Percentiles rank a stretch among this genome's conserved stretches.
Conservation (phyloP, 2,797 vertebrate genomes). For the Crossoptilon crossoptilon region DNA sequence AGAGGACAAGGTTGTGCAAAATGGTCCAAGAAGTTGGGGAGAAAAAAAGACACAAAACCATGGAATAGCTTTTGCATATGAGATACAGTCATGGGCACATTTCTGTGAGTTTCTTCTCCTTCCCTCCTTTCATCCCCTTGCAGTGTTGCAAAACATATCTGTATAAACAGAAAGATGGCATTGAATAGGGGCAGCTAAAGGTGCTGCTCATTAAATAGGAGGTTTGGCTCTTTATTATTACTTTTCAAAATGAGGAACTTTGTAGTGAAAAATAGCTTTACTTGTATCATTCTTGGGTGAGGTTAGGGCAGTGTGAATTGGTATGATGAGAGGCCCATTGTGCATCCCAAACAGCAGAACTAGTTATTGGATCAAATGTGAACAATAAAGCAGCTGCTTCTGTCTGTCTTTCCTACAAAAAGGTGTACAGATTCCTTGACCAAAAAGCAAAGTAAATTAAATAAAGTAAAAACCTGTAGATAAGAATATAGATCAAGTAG, state of each 20-base stretch:
- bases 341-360: not conserved
- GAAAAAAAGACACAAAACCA: not conserved
- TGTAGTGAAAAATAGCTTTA: not conserved
- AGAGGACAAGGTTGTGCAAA: not conserved
- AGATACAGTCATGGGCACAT: too few relatives aligned
- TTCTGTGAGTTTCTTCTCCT: not conserved
- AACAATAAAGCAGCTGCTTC: not conserved
- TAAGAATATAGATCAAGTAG: not conserved
- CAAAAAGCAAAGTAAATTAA: not conserved
- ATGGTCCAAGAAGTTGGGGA: not conserved
- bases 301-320: not conserved
- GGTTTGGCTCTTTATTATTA: not conserved
- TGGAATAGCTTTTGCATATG: not conserved
- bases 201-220: not conserved
- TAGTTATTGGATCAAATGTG: not conserved
- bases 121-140: rapidly evolving
- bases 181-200: not conserved
- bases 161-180: not conserved
- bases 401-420: not conserved
- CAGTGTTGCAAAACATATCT: not conserved
- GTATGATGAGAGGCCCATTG: not conserved
- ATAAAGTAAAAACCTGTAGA: not conserved
- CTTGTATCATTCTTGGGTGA: not conserved
- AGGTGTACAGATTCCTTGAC: not conserved
- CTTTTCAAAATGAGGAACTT: not conserved